Evolutionary conservation across 2,113 vertebrate genomes (phyloP), one percentile per base, ranked within the genome.

Genomic region (Melanotaenia duboulayi): DNA sequence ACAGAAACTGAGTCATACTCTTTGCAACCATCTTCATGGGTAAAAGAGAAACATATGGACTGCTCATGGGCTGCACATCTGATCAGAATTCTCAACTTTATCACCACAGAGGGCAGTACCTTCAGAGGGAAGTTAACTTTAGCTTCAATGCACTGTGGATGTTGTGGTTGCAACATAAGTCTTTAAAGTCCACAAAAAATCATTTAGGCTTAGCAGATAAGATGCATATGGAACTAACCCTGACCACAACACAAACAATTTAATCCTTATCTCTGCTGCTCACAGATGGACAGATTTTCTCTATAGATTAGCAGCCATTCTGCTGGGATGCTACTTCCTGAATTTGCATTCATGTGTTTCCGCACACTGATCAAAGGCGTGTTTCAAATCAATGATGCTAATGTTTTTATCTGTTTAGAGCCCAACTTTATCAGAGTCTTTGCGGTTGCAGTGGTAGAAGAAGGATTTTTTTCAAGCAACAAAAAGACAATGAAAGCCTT

Each of bases 331-430:
- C 35, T 66, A 56, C 50, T 55, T 83, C 58, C 76, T 60, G 37
- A 68, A 63, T 64, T 81, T 77, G 62, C 28, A 66, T 71, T 62
- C 20, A 25, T 49, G 25, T 61, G 60, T 59, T 76, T 64, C 73
- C 22, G 1, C 76, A 51, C 40, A 44, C 65, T 67, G 59, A 90
- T 90, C 57, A 86, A 82, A 90, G 71, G 23, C 40, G 11, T 24
- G 42, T 60, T 66, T 51, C 4, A 46, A 74, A 87, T 91, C 89
- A 68, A 89, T 89, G 82, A 81, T 72, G 86, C 64, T 81, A 85
- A 91, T 85, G 66, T 35, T 14, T 24, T 55, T 56, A 24, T 64
- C 23, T 14, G 50, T 60, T 73, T 42, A 19, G 28, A 69, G 37
- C 10, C 52, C 39, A 11, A 61, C 62, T 50, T 76, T 48, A 42